A percentile compares a stretch with the other conserved stretches of the same genome.
phyloP scores from a whole-genome alignment of 1,140 invertebrate species.

The Lanistes nyassanus region DNA sequence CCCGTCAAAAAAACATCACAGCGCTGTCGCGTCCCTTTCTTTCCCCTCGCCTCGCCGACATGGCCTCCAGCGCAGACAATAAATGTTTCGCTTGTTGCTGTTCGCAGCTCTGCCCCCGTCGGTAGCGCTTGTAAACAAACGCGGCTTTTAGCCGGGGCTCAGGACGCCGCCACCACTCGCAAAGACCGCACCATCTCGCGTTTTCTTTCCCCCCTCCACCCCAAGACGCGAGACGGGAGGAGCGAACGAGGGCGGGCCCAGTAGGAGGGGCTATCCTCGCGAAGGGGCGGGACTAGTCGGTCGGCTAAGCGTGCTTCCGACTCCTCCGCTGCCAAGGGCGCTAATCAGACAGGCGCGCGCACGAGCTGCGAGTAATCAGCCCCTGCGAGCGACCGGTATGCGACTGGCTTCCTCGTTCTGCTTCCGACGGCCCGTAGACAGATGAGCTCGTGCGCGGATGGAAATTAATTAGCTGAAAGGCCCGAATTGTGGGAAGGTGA shows the following conservation, averaged over 20 bases:
- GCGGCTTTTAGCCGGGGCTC: background rate
- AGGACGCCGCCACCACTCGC: background rate
- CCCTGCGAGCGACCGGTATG: background rate
- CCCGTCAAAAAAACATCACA: no score
- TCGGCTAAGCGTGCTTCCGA: background rate
- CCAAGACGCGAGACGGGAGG: background rate
- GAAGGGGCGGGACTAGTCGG: background rate
- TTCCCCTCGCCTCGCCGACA: no score
- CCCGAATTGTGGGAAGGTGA: no score
- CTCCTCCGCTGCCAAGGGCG: background rate
- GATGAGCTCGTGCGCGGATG: constrained; percentile 9
- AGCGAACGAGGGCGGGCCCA: background rate
- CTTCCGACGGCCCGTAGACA: background rate
- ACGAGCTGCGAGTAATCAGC: background rate
- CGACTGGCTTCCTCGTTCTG: background rate
- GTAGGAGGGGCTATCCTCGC: background rate
- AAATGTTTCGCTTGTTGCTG: background rate
- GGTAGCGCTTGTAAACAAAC: background rate
- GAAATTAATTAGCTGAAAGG: constrained; percentile 8
- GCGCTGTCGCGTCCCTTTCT: no score
- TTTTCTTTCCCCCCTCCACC: background rate
- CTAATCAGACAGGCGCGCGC: constrained; percentile 10
- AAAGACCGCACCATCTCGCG: background rate
- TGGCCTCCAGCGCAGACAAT: no score
- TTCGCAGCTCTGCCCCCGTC: background rate